Conservation (phyloP, 2,113 vertebrate genomes). For the Actenoides hombroni region DNA sequence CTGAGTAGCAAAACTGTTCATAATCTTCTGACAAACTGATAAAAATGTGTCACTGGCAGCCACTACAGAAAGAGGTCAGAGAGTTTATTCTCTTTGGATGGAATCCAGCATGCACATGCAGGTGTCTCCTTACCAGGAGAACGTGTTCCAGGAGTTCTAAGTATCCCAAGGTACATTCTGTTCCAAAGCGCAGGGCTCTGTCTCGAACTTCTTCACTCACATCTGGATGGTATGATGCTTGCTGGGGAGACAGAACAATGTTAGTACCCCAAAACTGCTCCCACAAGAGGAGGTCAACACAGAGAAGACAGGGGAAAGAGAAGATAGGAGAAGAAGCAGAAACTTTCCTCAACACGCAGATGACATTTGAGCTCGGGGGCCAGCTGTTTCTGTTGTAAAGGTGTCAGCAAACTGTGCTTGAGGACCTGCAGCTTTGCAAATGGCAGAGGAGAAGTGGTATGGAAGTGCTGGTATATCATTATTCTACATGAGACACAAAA, state of each 20-base stretch:
- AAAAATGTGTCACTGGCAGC: not conserved
- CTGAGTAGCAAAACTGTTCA: not conserved
- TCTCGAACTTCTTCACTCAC: conserved; percentile 84
- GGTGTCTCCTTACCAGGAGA: conserved; percentile 79
- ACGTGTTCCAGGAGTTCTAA: conserved; percentile 93
- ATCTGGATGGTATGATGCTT: conserved; percentile 91
- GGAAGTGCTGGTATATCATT: not conserved
- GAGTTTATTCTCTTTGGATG: not conserved
- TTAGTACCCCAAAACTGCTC: not conserved
- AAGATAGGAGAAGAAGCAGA: not conserved
- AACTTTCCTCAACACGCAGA: not conserved
- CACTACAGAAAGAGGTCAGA: not conserved
- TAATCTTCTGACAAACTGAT: not conserved
- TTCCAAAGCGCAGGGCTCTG: conserved; percentile 86
- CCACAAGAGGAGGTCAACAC: not conserved
- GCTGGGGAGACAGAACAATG: conserved; percentile 72
- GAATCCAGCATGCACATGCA: accelerated
- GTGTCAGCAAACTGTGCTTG: not conserved
- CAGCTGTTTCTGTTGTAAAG: not conserved
- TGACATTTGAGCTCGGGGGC: not conserved
- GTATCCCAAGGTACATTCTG: conserved; percentile 91
- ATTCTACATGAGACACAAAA: not conserved
- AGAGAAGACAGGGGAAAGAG: not conserved
- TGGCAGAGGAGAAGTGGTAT: not conserved
- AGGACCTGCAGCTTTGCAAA: not conserved